Percentiles rank a stretch among this genome's conserved stretches.
These are phyloP conservation scores for Petrophora chlorosata DNA, from an alignment of 2,888 invertebrate genomes.

Conservation along the genomic window DNA sequence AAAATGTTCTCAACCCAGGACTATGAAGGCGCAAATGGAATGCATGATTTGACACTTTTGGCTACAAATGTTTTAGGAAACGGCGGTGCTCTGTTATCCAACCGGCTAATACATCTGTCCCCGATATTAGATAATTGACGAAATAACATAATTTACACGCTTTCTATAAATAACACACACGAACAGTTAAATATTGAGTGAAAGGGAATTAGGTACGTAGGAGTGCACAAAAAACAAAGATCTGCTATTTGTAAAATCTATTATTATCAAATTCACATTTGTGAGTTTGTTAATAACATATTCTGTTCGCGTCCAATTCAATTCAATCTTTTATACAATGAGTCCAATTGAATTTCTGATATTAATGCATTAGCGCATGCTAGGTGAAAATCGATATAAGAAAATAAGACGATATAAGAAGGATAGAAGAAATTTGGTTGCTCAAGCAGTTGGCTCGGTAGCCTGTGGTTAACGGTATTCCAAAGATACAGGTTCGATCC, in stretches of 20 bases:
- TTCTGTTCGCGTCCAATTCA: not conserved
- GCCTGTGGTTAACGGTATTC: too few relatives aligned
- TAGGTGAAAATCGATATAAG: too few relatives aligned
- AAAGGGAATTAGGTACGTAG: conserved; percentile 46
- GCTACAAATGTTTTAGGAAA: conserved; percentile 76
- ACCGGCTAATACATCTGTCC: conserved; percentile 58
- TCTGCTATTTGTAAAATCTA: not conserved
- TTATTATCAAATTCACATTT: not conserved
- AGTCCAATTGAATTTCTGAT: too few relatives aligned
- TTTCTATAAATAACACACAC: conserved; percentile 66
- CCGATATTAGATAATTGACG: conserved; percentile 67
- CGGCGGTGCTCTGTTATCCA: conserved; percentile 60
- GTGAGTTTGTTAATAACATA: not conserved
- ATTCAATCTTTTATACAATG: too few relatives aligned
- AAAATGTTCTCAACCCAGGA: conserved; percentile 56
- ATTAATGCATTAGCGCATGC: too few relatives aligned
- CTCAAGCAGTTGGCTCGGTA: too few relatives aligned
- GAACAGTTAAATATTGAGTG: conserved; percentile 41
- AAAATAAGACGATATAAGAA: too few relatives aligned
- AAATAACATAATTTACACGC: conserved; percentile 72
- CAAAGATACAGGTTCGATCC: too few relatives aligned
- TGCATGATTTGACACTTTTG: conserved; percentile 78
- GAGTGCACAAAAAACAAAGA: conserved; percentile 42
- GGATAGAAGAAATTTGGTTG: too few relatives aligned
- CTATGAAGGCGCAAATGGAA: conserved; percentile 71